A percentile compares a stretch with the other conserved stretches of the same genome.
These are phyloP conservation scores for Melolontha melolontha DNA, from an alignment of 2,888 invertebrate genomes.

Conservation along the genomic window DNA sequence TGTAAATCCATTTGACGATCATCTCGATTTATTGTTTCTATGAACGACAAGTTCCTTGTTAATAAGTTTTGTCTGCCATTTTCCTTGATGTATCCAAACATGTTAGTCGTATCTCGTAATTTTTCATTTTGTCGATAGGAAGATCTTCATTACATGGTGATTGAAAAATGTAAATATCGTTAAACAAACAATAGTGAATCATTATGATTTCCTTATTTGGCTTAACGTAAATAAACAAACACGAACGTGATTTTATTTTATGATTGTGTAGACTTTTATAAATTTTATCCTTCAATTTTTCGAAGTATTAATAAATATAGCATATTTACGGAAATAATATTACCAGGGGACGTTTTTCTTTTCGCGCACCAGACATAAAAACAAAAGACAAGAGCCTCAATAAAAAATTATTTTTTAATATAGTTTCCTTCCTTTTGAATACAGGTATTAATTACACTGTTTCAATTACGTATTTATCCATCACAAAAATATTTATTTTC, in stretches of 20 bases:
- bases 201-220: constrained; percentile 13
- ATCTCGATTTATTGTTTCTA: constrained; percentile 8
- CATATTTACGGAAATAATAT: no score
- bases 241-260: background rate
- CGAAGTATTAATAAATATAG: no score
- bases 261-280: background rate
- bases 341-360: no score
- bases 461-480: no score
- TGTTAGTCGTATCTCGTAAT: background rate
- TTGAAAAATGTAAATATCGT: background rate
- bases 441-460: no score
- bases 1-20: constrained; percentile 1
- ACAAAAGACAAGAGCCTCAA: no score
- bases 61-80: constrained; percentile 2
- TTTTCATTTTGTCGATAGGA: background rate
- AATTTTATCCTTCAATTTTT: no score
- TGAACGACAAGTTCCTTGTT: background rate
- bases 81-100: background rate
- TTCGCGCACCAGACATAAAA: no score
- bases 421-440: no score
- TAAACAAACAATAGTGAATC: constrained; percentile 4
- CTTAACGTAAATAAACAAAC: constrained; percentile 11
- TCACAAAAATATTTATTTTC: no score
- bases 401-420: no score
- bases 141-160: background rate